Base-by-base conservation (phyloP, 53 echinoderm and acorn worm species). In the Holothuria leucospilota region DNA sequence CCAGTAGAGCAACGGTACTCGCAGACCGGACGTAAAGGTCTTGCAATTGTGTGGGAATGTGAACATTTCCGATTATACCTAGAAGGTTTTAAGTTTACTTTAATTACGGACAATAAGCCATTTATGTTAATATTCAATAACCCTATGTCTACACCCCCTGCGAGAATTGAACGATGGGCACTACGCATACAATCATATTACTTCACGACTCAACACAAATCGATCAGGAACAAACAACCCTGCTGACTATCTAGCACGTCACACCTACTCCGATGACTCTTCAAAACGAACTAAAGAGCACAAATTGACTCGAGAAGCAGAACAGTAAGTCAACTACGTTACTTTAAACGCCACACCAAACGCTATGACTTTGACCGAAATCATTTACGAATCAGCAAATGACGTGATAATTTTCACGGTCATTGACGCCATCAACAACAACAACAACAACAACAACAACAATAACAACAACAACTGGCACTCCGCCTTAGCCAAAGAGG, bases 71-170 rank as follows among this genome's bases (percentile, higher is more conserved):
- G 90, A 12, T 72, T 95, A 27, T 93, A 90, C 63, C 82, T 93
- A 9, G 59, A 77, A 58, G 89, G 91, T 2, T n/a, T n/a, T n/a
- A n/a, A n/a, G n/a, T n/a, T n/a, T n/a, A n/a, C n/a, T n/a, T n/a
- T n/a, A n/a, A n/a, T 88, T 12, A 89, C 93, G 2, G 89, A 93
- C 61, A 79, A 91, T 69, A 93, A 93, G 59, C 91, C 95, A 13
- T 86, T 93, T 1, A 64, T 91, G 20, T 63, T 69, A 23, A 60
- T 93, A 16, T 91, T 93, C 70, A 93, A 93, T 30, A 82, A 93
- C 29, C 70, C 86, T 6, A 38, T 77, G 63, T 74, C 85, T 8
- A 92, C 92, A 63, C 91, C 95, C 28, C 91, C 95, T 0, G 39
- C 73, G 6, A 18, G 91, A 11, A 94, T 92, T 21, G 89, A 89